Evolutionary conservation across 92 coral and sea anemone genomes (phyloP).

Genomic region (Siderastrea radians): DNA sequence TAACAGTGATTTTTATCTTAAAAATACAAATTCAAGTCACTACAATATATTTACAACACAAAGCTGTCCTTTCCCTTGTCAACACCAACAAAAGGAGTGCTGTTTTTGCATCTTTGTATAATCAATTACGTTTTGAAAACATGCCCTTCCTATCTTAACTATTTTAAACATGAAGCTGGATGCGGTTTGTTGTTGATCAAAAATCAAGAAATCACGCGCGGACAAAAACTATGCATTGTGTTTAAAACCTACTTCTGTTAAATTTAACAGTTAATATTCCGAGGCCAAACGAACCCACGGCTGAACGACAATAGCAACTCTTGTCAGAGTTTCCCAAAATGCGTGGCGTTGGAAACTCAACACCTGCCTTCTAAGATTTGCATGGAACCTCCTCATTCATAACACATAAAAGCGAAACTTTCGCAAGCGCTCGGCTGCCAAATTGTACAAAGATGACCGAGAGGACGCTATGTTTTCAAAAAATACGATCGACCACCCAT

Average conservation of each 20-base stretch:
- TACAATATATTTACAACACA: conserved; percentile 25
- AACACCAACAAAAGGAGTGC: conserved; percentile 16
- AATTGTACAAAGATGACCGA: conserved; percentile 25
- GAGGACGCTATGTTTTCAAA: neutral
- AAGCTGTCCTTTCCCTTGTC: conserved; percentile 15
- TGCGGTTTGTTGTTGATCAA: neutral
- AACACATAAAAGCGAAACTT: conserved; percentile 35
- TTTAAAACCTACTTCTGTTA: conserved; percentile 26
- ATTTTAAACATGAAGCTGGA: conserved; percentile 2
- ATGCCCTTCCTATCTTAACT: conserved; percentile 18
- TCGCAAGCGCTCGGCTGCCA: neutral
- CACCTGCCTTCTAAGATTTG: conserved; percentile 84
- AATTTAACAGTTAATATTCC: conserved; percentile 43
- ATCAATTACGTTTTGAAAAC: conserved; percentile 15
- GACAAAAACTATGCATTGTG: neutral
- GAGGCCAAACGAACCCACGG: conserved; percentile 58
- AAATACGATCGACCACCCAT: conserved; percentile 70
- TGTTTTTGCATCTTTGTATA: conserved; percentile 26
- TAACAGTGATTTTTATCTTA: conserved; percentile 18
- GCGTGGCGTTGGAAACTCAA: conserved; percentile 60
- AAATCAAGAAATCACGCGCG: conserved; percentile 2
- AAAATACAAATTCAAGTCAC: conserved; percentile 9
- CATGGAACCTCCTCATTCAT: conserved; percentile 55
- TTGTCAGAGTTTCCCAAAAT: conserved; percentile 67
- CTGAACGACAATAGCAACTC: conserved; percentile 60